Conservation (phyloP, 2,113 vertebrate genomes). For the Anser cygnoides region DNA sequence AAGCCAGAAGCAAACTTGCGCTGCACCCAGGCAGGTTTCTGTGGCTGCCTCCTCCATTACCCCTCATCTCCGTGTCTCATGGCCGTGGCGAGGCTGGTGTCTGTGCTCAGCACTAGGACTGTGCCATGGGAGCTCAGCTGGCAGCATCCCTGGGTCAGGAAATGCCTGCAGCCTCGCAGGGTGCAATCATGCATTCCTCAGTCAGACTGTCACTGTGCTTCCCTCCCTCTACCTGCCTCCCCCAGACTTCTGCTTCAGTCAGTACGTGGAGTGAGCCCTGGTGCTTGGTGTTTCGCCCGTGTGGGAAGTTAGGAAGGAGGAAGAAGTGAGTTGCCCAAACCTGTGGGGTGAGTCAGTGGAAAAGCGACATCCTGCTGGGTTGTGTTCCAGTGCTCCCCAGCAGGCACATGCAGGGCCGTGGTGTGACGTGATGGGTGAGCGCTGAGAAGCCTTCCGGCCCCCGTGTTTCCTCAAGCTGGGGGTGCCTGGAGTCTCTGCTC, state of each 20-base stretch:
- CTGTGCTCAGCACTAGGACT: not conserved
- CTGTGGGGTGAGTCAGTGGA: not conserved
- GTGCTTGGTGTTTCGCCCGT: fast-evolving
- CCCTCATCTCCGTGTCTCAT: not conserved
- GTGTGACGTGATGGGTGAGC: not conserved
- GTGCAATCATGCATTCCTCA: fast-evolving
- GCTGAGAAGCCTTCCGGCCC: not conserved
- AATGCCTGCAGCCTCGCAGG: not conserved
- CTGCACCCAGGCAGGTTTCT: not conserved
- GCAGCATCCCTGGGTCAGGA: not conserved
- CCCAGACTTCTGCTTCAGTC: not conserved
- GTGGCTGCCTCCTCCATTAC: not conserved
- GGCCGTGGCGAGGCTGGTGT: not conserved
- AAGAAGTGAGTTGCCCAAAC: not conserved
- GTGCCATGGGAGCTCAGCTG: not conserved
- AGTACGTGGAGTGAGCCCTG: not conserved
- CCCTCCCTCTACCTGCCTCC: not conserved
- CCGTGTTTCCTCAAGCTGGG: fast-evolving
- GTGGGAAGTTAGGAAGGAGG: not conserved
- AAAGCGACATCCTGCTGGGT: not conserved
- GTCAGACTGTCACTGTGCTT: not conserved
- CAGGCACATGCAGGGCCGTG: not conserved
- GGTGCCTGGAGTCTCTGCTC: not conserved
- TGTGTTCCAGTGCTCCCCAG: not conserved
- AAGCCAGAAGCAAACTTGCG: constrained; percentile 42